Evolutionary conservation across 2,113 vertebrate genomes (phyloP).

Genomic region (Corapipo altera): DNA sequence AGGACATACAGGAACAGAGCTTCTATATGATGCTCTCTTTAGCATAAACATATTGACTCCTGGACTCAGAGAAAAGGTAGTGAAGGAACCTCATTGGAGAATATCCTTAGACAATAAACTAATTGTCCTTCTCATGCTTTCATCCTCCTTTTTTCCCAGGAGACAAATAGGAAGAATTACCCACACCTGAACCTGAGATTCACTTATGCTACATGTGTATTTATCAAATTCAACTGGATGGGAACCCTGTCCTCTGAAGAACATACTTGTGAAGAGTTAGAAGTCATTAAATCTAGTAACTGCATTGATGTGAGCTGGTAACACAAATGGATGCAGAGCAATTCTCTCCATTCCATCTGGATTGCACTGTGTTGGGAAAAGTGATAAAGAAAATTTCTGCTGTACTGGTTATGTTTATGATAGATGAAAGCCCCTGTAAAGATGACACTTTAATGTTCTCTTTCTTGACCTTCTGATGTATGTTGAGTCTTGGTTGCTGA

Average conservation of each 20-base stretch:
- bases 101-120: not conserved
- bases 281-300: not conserved
- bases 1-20: not conserved
- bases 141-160: not conserved
- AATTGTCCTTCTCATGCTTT: not conserved
- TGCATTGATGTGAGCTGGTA: not conserved
- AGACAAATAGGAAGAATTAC: not conserved
- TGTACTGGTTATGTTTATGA: not conserved
- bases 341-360: not conserved
- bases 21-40: not conserved
- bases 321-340: accelerated
- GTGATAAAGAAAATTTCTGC: not conserved
- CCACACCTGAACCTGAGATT: not conserved
- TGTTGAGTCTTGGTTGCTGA: not conserved
- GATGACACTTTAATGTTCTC: not conserved
- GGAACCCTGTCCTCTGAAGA: not conserved
- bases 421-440: not conserved
- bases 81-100: not conserved
- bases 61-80: not conserved
- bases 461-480: not conserved
- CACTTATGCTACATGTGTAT: not conserved
- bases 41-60: not conserved
- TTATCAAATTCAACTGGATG: not conserved
- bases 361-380: not conserved
- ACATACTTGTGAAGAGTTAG: not conserved